Conservation (phyloP, 2,113 vertebrate species). For the Otus sunia region DNA sequence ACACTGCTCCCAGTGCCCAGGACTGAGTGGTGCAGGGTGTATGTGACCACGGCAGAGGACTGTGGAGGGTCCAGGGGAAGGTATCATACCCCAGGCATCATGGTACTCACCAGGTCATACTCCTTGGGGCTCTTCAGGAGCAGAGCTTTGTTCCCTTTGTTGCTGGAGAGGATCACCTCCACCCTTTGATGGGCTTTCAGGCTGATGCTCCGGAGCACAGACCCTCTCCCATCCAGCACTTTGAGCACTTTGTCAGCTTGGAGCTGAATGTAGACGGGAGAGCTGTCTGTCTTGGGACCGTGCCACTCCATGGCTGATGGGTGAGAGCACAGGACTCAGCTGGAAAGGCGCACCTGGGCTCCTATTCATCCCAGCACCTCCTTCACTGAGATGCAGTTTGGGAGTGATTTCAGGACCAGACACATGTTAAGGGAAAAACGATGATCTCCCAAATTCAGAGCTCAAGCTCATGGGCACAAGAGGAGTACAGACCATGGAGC, state of each 20-base stretch:
- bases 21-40: neutral
- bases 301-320: slow-evolving; percentile 88
- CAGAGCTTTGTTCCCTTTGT: slow-evolving; percentile 73
- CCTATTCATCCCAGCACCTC: neutral
- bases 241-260: slow-evolving; percentile 77
- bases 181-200: slow-evolving; percentile 71
- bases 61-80: neutral
- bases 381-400: neutral
- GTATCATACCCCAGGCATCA: neutral
- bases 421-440: neutral
- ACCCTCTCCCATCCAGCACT: slow-evolving; percentile 76
- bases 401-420: neutral
- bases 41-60: neutral
- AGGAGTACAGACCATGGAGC: neutral
- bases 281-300: slow-evolving; percentile 71
- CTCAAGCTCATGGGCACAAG: neutral
- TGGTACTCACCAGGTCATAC: slow-evolving; percentile 86
- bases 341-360: accelerated
- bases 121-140: slow-evolving; percentile 93
- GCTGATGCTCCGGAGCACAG: slow-evolving; percentile 76
- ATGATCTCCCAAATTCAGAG: neutral
- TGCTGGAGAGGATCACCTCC: slow-evolving; percentile 80
- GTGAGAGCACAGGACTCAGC: neutral
- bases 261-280: slow-evolving; percentile 75
- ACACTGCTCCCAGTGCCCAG: neutral